These are phyloP conservation scores for Fregata magnificens DNA, from an alignment of 2,113 vertebrate species.

Conservation along the genomic window DNA sequence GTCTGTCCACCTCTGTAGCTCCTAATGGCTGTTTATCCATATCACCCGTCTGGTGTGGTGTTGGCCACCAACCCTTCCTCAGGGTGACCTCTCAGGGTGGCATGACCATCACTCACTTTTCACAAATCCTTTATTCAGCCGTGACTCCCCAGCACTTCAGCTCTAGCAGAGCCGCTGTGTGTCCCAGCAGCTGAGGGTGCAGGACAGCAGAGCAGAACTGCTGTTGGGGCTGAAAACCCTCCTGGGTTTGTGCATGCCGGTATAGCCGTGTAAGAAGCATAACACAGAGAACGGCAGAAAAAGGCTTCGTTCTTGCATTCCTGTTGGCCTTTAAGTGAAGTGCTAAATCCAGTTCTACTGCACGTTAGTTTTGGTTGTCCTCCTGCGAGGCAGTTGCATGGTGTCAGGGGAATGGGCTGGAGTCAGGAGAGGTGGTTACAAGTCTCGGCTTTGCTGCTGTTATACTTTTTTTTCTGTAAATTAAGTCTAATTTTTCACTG, in stretches of 20 bases:
- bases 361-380: background rate
- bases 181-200: background rate
- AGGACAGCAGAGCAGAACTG: background rate
- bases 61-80: background rate
- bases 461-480: background rate
- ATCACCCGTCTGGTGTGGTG: background rate
- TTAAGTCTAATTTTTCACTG: background rate
- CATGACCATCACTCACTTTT: too few species aligned
- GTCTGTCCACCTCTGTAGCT: background rate
- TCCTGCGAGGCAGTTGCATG: background rate
- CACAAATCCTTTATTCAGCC: background rate
- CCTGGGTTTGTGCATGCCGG: accelerated
- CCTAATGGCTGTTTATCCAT: background rate
- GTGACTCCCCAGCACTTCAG: background rate
- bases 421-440: background rate
- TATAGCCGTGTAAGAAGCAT: accelerated
- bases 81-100: background rate
- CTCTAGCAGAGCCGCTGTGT: background rate
- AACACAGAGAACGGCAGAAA: background rate
- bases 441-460: background rate
- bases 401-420: background rate
- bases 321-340: background rate
- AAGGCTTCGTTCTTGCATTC: background rate
- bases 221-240: background rate
- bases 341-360: background rate